Percentiles rank a stretch among this genome's conserved stretches.
phyloP scores from a whole-genome alignment of 2,888 invertebrate genomes.

The Erebia aethiops region DNA sequence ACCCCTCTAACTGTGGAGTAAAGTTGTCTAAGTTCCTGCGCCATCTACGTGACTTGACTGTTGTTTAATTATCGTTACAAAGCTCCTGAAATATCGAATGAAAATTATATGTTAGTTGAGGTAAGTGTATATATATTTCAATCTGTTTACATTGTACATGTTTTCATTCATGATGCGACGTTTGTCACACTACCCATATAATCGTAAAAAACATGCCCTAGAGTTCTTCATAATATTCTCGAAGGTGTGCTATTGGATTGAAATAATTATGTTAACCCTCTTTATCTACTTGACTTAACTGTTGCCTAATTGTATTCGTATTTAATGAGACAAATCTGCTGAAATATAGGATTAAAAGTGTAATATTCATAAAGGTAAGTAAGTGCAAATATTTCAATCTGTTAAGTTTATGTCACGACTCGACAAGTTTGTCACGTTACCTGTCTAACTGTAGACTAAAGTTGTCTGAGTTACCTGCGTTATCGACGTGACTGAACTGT shows the following conservation, averaged over 20 bases:
- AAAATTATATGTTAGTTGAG: background rate
- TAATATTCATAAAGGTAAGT: too few species aligned
- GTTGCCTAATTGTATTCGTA: background rate
- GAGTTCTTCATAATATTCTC: too few species aligned
- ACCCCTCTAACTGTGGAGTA: constrained; percentile 22
- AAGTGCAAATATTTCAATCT: too few species aligned
- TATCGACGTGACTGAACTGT: background rate
- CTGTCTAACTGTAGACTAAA: constrained; percentile 21
- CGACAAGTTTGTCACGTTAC: constrained; percentile 35
- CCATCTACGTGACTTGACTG: constrained; percentile 5
- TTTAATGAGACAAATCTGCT: too few species aligned
- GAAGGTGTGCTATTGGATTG: too few species aligned
- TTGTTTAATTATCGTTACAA: background rate
- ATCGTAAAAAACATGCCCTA: too few species aligned
- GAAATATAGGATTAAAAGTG: too few species aligned
- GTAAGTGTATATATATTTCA: background rate
- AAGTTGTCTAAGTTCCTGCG: constrained; percentile 6
- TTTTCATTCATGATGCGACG: too few species aligned
- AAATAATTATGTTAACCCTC: too few species aligned
- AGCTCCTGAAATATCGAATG: background rate
- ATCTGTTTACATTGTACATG: background rate
- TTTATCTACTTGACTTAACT: background rate
- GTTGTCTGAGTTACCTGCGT: background rate
- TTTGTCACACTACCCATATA: too few species aligned
- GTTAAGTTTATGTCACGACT: constrained; percentile 37